A percentile compares a stretch with the other conserved stretches of the same genome.
phyloP scores from a whole-genome alignment of 2,797 vertebrate genomes.

The Artibeus lituratus region DNA sequence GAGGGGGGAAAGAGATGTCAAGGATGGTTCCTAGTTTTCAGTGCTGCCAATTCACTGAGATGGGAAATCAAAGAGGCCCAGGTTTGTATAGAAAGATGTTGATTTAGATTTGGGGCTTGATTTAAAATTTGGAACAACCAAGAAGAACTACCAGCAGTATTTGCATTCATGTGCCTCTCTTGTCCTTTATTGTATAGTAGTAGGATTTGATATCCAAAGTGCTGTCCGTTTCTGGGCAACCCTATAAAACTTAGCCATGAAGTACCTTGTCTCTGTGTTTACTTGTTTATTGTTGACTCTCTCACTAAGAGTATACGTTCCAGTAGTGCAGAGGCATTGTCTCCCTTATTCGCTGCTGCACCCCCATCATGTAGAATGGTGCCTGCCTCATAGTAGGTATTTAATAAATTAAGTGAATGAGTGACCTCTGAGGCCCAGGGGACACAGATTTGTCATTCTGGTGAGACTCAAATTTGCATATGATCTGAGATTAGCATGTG shows the following conservation, averaged over 20 bases:
- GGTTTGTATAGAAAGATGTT: not conserved
- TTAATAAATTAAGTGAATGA: slow-evolving; percentile 39
- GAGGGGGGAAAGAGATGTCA: not conserved
- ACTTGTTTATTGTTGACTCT: not conserved
- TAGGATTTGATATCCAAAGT: not conserved
- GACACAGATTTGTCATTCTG: slow-evolving; percentile 36
- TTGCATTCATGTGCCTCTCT: not conserved
- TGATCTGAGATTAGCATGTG: slow-evolving; percentile 60
- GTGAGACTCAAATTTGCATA: slow-evolving; percentile 58
- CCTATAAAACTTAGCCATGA: not conserved
- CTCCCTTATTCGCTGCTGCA: not conserved
- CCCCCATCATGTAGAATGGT: not conserved
- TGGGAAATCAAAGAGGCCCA: not conserved
- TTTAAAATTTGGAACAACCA: slow-evolving; percentile 23
- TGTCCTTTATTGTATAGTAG: not conserved
- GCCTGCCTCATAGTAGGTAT: not conserved
- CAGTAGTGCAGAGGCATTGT: not conserved
- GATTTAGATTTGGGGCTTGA: not conserved
- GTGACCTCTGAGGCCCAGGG: not conserved
- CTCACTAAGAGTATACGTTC: not conserved
- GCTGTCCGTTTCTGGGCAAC: not conserved
- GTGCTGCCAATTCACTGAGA: not conserved
- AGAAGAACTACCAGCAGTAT: not conserved
- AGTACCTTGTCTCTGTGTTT: not conserved
- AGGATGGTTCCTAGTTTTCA: not conserved